phyloP scores from a whole-genome alignment of 2,113 vertebrate genomes.

The Gadus macrocephalus region DNA sequence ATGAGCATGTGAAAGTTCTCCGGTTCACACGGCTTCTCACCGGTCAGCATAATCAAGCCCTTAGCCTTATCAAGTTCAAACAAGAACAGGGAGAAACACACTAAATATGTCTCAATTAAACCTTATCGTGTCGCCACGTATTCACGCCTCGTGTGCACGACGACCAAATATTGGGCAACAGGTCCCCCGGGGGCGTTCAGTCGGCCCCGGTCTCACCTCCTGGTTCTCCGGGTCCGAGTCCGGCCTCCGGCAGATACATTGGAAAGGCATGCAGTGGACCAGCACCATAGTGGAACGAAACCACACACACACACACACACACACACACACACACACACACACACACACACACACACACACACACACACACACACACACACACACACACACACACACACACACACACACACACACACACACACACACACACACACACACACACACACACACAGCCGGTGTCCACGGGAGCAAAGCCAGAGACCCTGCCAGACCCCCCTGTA shows the following conservation, averaged over 20 bases:
- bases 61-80: conserved; percentile 39
- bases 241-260: conserved; percentile 73
- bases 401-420: neutral
- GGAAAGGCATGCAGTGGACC: conserved; percentile 74
- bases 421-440: too few species aligned
- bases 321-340: neutral
- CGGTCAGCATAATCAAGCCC: conserved; percentile 21
- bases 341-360: neutral
- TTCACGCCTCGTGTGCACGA: conserved; percentile 6
- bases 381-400: too few species aligned
- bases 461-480: conserved; percentile 13
- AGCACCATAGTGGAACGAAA: conserved; percentile 62
- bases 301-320: conserved; percentile 6
- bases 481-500: neutral
- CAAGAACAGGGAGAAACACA: conserved; percentile 30
- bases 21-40: conserved; percentile 31
- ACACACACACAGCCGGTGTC: too few species aligned
- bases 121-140: conserved; percentile 17
- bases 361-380: too few species aligned
- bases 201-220: conserved; percentile 62
- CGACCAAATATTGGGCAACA: conserved; percentile 36
- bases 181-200: conserved; percentile 23
- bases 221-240: conserved; percentile 59
- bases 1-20: conserved; percentile 18
- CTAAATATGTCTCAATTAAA: conserved; percentile 32